Evolutionary conservation across 2,888 invertebrate genomes (phyloP), one percentile per base, ranked within the genome.

Genomic region (Polyommatus iphigenia): DNA sequence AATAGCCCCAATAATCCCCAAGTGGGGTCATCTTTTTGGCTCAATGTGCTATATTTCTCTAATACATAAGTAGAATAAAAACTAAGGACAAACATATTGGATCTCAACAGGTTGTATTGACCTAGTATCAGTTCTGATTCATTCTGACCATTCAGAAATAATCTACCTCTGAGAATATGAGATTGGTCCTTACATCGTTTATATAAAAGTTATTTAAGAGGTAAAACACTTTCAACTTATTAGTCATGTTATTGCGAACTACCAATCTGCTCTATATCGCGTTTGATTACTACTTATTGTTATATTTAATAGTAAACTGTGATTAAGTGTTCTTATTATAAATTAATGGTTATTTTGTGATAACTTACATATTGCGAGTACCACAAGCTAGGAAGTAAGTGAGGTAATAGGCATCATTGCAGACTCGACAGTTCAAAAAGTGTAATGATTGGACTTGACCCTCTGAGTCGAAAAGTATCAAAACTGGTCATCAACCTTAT

Each of bases 51-150:
- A 41, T 41, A 3, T 46, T 1, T 46, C 5, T 54, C 18, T 54
- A 54, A 54, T 50, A 50, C 50, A 15, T 50, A 10, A 15, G 3
- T 18, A 54, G 18, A 54, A 54, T 54, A 54, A 54, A 54, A 54
- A 5, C 54, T 54, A 54, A 54, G 54, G 54, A 54, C 54, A 54
- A 54, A 62, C 62, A 20, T 88, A 84, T 83, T 36, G 41, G 41
- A 62, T 62, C 62, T 62, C 67, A 29, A 67, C 29, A 67, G 67
- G 67, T 67, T 67, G 29, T 67, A 67, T 67, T 67, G 67, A 67
- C 67, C 67, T 24, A 67, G 15, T 67, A 67, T 67, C 67, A 32
- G 67, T 10, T 15, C 15, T 67, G 67, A 67, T 67, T 67, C 67
- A 67, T 67, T 6, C 29, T 32, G 15, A 15, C 15, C 15, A 6